phyloP scores from a whole-genome alignment of 2,113 vertebrate species.

The Sorex araneus region DNA sequence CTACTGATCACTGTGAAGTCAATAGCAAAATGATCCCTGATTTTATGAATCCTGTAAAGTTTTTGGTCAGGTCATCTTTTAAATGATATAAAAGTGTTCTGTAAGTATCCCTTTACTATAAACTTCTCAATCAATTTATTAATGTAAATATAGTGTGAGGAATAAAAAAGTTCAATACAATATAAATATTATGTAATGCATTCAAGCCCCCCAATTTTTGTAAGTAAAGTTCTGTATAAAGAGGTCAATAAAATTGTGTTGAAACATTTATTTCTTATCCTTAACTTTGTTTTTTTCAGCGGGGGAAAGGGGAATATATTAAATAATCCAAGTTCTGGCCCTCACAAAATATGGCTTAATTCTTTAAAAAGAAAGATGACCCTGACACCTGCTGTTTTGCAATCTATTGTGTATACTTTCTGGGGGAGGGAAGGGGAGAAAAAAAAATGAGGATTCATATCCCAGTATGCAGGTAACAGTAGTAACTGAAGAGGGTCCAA shows the following conservation, averaged over 20 bases:
- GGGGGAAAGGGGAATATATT: conserved; percentile 75
- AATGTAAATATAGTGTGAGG: conserved; percentile 88
- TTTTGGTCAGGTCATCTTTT: conserved; percentile 92
- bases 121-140: conserved; percentile 89
- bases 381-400: conserved; percentile 88
- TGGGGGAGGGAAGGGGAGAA: neutral
- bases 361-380: conserved; percentile 90
- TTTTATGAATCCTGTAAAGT: conserved; percentile 91
- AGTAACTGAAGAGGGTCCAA: conserved; percentile 86
- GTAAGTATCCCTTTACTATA: conserved; percentile 89
- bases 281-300: conserved; percentile 80
- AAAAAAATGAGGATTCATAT: conserved; percentile 85
- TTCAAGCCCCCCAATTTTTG: conserved; percentile 84
- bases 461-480: conserved; percentile 87
- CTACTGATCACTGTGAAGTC: conserved; percentile 92
- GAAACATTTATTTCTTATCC: conserved; percentile 79
- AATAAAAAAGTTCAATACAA: conserved; percentile 89
- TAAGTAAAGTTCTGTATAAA: conserved; percentile 90
- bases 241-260: conserved; percentile 87
- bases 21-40: conserved; percentile 94
- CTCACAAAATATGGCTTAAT: conserved; percentile 92
- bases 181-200: conserved; percentile 87
- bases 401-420: conserved; percentile 85
- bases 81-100: conserved; percentile 90
- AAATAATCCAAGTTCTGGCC: conserved; percentile 87